Conservation (phyloP, 2,888 invertebrate species). For the Drosophila sordidapex region DNA sequence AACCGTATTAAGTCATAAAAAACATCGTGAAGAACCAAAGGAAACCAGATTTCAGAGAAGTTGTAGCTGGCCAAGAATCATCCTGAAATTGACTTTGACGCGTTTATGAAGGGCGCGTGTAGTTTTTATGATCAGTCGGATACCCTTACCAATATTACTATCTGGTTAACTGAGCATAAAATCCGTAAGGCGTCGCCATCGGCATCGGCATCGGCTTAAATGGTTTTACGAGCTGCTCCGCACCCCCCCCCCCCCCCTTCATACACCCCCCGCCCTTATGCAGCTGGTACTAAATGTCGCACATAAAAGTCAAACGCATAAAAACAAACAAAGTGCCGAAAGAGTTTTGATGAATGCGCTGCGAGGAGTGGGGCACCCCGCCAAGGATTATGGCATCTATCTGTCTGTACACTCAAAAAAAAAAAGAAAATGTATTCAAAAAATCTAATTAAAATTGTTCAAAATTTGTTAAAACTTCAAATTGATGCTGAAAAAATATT, state of each 20-base stretch:
- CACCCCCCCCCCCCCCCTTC: background rate
- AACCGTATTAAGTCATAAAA: slow-evolving; percentile 64
- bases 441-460: background rate
- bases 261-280: background rate
- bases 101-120: slow-evolving; percentile 73
- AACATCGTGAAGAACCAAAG: slow-evolving; percentile 7
- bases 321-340: slow-evolving; percentile 67
- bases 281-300: slow-evolving; percentile 62
- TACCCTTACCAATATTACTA: slow-evolving; percentile 28
- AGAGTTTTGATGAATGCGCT: slow-evolving; percentile 74
- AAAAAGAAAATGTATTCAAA: background rate
- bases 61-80: slow-evolving; percentile 25
- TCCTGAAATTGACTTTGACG: slow-evolving; percentile 68
- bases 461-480: fast-evolving
- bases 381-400: slow-evolving; percentile 55
- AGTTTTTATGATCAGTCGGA: slow-evolving; percentile 69
- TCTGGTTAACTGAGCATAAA: slow-evolving; percentile 75
- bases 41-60: slow-evolving; percentile 1
- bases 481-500: background rate
- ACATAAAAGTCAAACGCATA: slow-evolving; percentile 68
- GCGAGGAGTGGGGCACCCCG: slow-evolving; percentile 8
- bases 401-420: slow-evolving; percentile 1
- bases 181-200: slow-evolving; percentile 68
- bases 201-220: slow-evolving; percentile 63
- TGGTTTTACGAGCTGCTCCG: slow-evolving; percentile 61